These are phyloP conservation scores for Monoplex corrugatus DNA, from an alignment of 2,888 invertebrate genomes.

Conservation along the genomic window DNA sequence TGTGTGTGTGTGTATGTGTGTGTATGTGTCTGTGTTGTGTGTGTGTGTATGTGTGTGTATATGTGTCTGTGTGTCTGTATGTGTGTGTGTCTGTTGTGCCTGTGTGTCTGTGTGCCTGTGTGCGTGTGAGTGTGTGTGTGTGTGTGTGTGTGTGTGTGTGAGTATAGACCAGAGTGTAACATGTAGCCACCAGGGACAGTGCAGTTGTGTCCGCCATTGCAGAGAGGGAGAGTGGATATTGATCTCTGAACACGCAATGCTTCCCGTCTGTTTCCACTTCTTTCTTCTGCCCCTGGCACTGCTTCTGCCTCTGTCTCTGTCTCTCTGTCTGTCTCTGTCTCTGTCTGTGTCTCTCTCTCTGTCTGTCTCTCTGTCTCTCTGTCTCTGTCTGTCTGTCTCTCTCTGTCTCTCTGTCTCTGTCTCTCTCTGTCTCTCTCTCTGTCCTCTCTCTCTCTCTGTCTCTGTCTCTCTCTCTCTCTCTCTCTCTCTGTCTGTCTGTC, in stretches of 20 bases:
- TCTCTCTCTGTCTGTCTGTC: not conserved
- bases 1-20: not conserved
- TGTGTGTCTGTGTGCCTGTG: not conserved
- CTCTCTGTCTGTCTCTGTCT: slow-evolving; percentile 22
- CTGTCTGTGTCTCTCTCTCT: not conserved
- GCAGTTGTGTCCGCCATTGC: no score
- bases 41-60: slow-evolving; percentile 12
- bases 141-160: not conserved
- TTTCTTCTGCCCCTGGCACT: not conserved
- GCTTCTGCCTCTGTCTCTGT: not conserved
- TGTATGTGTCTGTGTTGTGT: slow-evolving; percentile 13
- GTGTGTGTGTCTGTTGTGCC: not conserved
- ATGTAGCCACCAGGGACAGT: no score
- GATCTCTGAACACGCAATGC: not conserved
- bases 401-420: slow-evolving; percentile 40
- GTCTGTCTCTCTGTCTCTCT: slow-evolving; percentile 9
- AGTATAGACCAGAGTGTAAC: not conserved
- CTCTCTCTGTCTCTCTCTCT: slow-evolving; percentile 39
- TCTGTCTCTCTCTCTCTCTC: slow-evolving; percentile 17
- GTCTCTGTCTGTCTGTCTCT: slow-evolving; percentile 38
- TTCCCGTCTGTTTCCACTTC: not conserved
- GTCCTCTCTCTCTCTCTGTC: slow-evolving; percentile 25
- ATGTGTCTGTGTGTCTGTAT: slow-evolving; percentile 23
- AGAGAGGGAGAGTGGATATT: no score
- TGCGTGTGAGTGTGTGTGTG: not conserved